Conservation (phyloP, 2,888 invertebrate genomes). For the Trichopria drosophilae region DNA sequence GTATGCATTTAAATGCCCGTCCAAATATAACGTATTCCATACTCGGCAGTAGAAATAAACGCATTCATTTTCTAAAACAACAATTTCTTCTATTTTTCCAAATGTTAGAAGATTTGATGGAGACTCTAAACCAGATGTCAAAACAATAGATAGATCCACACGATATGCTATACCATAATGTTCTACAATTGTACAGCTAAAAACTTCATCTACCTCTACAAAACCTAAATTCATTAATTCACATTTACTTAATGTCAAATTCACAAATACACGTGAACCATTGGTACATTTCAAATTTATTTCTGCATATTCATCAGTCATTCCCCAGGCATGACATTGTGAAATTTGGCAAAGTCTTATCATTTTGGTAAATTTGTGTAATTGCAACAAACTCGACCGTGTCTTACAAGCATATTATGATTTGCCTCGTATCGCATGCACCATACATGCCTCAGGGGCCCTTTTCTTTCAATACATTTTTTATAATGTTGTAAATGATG, state of each 20-base stretch:
- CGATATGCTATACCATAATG: constrained; percentile 30
- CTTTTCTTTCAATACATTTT: constrained; percentile 29
- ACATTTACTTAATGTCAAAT: constrained; percentile 7
- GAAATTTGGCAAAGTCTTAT: constrained; percentile 22
- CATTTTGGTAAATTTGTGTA: constrained; percentile 28
- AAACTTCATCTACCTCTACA: constrained; percentile 12
- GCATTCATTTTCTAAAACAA: constrained; percentile 17
- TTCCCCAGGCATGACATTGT: constrained; percentile 30
- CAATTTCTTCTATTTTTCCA: constrained; percentile 28
- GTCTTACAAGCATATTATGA: no score
- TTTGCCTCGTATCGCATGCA: constrained; percentile 32
- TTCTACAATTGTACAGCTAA: constrained; percentile 14
- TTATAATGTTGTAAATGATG: no score
- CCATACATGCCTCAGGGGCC: constrained; percentile 27
- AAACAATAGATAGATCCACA: constrained; percentile 21
- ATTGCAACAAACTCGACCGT: constrained; percentile 27
- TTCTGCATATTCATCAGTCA: constrained; percentile 9
- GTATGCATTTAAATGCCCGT: constrained; percentile 27
- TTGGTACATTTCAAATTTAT: constrained; percentile 8
- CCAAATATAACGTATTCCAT: constrained; percentile 26
- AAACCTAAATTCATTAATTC: constrained; percentile 10
- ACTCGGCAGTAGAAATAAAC: constrained; percentile 20
- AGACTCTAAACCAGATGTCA: constrained; percentile 15
- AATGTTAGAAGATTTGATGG: constrained; percentile 27
- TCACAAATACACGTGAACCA: constrained; percentile 7